Conservation (phyloP, 2,888 invertebrate genomes). For the Actias luna region DNA sequence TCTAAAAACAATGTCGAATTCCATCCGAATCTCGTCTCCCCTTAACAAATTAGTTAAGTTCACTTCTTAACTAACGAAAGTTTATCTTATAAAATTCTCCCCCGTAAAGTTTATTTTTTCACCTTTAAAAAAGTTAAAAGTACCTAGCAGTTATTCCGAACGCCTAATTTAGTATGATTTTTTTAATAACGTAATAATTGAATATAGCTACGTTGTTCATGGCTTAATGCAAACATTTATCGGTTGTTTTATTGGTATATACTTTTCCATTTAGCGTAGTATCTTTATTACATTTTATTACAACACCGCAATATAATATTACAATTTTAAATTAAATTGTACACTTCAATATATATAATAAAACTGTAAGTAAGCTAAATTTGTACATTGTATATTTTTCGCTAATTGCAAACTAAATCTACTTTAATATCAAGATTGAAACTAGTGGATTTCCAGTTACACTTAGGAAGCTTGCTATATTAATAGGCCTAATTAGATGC, state of each 20-base stretch:
- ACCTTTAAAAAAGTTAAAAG: background rate
- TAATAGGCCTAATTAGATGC: too few species aligned
- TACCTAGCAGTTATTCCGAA: background rate
- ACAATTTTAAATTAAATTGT: too few species aligned
- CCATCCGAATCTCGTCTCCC: slow-evolving; percentile 35
- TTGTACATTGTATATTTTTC: too few species aligned
- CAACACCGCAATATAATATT: background rate
- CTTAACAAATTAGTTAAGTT: slow-evolving; percentile 52
- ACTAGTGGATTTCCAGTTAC: too few species aligned
- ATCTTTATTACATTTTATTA: background rate
- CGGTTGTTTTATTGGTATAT: too few species aligned
- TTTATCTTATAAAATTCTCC: slow-evolving; percentile 34
- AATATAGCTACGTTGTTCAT: background rate
- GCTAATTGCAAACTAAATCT: too few species aligned
- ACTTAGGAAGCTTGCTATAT: too few species aligned
- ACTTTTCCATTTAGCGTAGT: background rate
- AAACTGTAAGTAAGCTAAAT: too few species aligned
- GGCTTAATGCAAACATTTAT: background rate
- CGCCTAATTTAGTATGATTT: background rate
- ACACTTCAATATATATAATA: too few species aligned
- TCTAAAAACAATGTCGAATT: slow-evolving; percentile 52
- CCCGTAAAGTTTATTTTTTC: slow-evolving; percentile 19
- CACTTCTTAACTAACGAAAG: slow-evolving; percentile 42
- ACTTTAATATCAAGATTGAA: too few species aligned
- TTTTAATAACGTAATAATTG: background rate